Evolutionary conservation across 2,888 invertebrate genomes (phyloP).

Genomic region (Yponomeuta malinellus): DNA sequence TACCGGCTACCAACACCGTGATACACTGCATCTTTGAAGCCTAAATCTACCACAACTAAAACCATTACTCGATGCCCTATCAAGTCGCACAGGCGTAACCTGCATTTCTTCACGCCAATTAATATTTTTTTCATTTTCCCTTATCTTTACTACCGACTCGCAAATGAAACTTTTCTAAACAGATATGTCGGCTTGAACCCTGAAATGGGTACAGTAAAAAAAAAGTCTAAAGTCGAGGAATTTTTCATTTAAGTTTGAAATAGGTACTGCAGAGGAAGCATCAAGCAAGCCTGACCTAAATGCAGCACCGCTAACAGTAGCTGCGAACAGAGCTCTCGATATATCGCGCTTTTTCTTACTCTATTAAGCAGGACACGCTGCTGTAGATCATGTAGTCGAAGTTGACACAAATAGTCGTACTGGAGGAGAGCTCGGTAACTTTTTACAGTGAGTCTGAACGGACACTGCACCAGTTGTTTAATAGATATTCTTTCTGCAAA

Average conservation of each 20-base stretch:
- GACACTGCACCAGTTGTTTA: not conserved
- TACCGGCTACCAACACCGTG: conserved; percentile 33
- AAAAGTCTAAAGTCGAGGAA: not conserved
- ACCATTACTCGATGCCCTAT: not conserved
- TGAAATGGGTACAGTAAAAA: not conserved
- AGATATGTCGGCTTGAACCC: not conserved
- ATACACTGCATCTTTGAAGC: conserved; percentile 37
- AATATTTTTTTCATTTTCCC: not conserved
- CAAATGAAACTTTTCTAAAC: not conserved
- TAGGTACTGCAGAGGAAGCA: too few relatives aligned
- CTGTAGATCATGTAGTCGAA: too few relatives aligned
- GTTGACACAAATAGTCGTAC: too few relatives aligned
- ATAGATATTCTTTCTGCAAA: not conserved
- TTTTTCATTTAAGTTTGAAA: too few relatives aligned
- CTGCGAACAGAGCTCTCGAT: too few relatives aligned
- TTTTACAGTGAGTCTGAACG: not conserved
- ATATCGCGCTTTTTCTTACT: too few relatives aligned
- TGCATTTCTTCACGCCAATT: not conserved
- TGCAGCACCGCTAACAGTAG: too few relatives aligned
- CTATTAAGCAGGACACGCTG: too few relatives aligned
- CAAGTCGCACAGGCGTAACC: not conserved
- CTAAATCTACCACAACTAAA: not conserved
- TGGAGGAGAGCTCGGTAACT: not conserved
- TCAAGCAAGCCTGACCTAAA: too few relatives aligned
- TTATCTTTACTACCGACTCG: not conserved